These are phyloP conservation scores for Nomada flava DNA, from an alignment of 2,888 invertebrate genomes.

Conservation along the genomic window DNA sequence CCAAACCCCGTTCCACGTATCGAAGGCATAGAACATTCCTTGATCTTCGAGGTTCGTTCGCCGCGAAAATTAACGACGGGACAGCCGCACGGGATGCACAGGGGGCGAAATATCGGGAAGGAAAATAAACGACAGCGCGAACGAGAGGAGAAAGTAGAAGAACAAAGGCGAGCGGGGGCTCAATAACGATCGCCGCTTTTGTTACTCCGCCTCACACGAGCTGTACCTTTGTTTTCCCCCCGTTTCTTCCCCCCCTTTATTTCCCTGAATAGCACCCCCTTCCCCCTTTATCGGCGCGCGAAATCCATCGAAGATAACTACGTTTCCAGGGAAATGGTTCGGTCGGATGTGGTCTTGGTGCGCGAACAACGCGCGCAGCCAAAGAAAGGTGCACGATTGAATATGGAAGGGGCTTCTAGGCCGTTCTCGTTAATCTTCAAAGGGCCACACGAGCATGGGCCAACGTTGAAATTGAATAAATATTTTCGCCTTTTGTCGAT, in stretches of 20 bases:
- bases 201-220: conserved; percentile 46
- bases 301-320: conserved; percentile 67
- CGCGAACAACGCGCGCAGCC: conserved; percentile 6
- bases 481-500: conserved; percentile 61
- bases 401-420: conserved; percentile 38
- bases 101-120: neutral
- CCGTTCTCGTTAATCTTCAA: conserved; percentile 72
- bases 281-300: conserved; percentile 49
- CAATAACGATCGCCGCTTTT: conserved; percentile 71
- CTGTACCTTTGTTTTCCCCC: conserved; percentile 25
- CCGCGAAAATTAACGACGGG: conserved; percentile 23
- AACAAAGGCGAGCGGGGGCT: conserved; percentile 51
- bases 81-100: neutral
- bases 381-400: conserved; percentile 46
- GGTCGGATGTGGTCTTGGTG: conserved; percentile 53
- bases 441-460: conserved; percentile 56
- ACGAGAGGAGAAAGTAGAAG: conserved; percentile 42
- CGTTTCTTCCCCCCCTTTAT: conserved; percentile 41
- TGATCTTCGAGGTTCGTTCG: conserved; percentile 10
- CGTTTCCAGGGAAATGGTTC: conserved; percentile 69
- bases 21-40: neutral
- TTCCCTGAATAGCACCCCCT: conserved; percentile 27
- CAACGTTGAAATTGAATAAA: conserved; percentile 64
- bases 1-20: neutral
- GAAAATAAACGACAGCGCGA: conserved; percentile 18